Evolutionary conservation across 1,140 invertebrate species (phyloP).

Genomic region (Cydia pomonella): DNA sequence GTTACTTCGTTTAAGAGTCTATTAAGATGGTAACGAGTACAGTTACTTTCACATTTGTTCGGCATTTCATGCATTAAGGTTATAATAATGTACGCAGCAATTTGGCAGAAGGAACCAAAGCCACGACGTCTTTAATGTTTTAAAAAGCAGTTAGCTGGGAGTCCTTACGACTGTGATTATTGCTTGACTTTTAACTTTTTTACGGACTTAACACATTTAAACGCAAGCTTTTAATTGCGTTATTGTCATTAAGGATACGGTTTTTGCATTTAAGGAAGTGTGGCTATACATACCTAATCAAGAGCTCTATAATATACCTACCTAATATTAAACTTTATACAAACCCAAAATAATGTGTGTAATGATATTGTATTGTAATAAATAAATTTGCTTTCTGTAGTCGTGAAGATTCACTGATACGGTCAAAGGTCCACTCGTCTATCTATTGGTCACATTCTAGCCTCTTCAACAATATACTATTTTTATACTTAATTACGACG

Average conservation of each 20-base stretch:
- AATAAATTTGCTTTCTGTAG: too few relatives aligned
- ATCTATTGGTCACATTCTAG: too few relatives aligned
- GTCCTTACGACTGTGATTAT: slow-evolving; percentile 1
- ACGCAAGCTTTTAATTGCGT: not conserved
- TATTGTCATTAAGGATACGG: not conserved
- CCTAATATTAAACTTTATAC: too few relatives aligned
- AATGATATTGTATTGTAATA: too few relatives aligned
- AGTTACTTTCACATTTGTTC: not conserved
- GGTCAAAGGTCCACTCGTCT: too few relatives aligned
- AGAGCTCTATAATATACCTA: too few relatives aligned
- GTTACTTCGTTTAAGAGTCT: not conserved
- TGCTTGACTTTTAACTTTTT: not conserved
- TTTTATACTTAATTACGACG: too few relatives aligned
- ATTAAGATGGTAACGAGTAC: not conserved
- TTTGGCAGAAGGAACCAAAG: not conserved
- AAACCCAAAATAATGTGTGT: too few relatives aligned
- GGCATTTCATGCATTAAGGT: not conserved
- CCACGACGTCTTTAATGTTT: not conserved
- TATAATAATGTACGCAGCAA: slow-evolving; percentile 5
- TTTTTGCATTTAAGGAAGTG: too few relatives aligned
- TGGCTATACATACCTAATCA: too few relatives aligned
- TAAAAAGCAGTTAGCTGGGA: slow-evolving; percentile 3
- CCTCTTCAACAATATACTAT: too few relatives aligned
- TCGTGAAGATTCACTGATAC: too few relatives aligned
- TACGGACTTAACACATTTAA: not conserved